phyloP scores from a whole-genome alignment of 2,888 invertebrate genomes.

The Alloscopus bannaensis region DNA sequence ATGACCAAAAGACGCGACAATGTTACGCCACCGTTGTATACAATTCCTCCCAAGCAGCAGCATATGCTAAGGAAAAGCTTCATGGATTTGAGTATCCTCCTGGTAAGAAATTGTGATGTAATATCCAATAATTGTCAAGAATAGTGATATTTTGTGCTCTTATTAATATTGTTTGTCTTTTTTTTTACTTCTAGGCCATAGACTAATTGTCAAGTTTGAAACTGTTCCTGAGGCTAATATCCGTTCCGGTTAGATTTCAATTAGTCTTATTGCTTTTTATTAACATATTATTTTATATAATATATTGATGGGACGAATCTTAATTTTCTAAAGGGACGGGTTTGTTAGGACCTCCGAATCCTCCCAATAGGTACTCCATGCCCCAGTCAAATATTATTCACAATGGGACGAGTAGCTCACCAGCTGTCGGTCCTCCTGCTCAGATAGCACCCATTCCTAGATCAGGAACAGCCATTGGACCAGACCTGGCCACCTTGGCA shows the following conservation, averaged over 20 bases:
- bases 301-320: not conserved
- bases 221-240: slow-evolving; percentile 59
- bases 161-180: not conserved
- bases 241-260: slow-evolving; percentile 62
- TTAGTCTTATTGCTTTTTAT: not conserved
- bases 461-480: slow-evolving; percentile 64
- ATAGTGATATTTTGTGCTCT: not conserved
- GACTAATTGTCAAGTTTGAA: slow-evolving; percentile 85
- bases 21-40: slow-evolving; percentile 82
- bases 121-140: no score
- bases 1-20: slow-evolving; percentile 74
- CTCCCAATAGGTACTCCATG: slow-evolving; percentile 56
- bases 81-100: slow-evolving; percentile 95
- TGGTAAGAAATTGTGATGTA: slow-evolving; percentile 77
- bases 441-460: slow-evolving; percentile 59
- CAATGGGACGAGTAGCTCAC: slow-evolving; percentile 62
- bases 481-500: slow-evolving; percentile 81
- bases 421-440: slow-evolving; percentile 31
- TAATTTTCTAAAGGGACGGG: slow-evolving; percentile 63
- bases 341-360: slow-evolving; percentile 68
- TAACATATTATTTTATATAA: not conserved
- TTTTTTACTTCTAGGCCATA: slow-evolving; percentile 78
- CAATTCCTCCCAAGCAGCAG: slow-evolving; percentile 82
- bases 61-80: slow-evolving; percentile 88
- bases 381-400: slow-evolving; percentile 68